Conservation (phyloP, 2,888 invertebrate genomes). For the Steinernema carpocapsae region DNA sequence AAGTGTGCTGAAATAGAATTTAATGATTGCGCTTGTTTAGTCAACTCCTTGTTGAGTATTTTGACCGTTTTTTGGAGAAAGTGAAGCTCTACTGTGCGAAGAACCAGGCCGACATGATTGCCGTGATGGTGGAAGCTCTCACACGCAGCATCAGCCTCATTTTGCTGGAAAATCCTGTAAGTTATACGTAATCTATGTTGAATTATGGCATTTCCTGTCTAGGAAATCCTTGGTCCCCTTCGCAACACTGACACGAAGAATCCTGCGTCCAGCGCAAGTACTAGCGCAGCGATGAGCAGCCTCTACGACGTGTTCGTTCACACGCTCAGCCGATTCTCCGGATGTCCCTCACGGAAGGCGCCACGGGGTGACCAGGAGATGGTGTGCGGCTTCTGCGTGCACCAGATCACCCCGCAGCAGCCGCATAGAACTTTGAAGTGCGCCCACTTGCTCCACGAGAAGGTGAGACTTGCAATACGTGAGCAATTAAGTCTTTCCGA, state of each 20-base stretch:
- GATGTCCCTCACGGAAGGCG: neutral
- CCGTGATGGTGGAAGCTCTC: slow-evolving; percentile 28
- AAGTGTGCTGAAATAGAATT: neutral
- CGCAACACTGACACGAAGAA: slow-evolving; percentile 8
- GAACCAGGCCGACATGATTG: slow-evolving; percentile 9
- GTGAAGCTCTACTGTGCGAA: slow-evolving; percentile 13
- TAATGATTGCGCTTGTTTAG: neutral
- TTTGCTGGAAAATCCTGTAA: slow-evolving; percentile 16
- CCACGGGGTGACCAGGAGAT: neutral
- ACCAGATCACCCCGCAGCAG: slow-evolving; percentile 3
- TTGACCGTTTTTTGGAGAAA: slow-evolving; percentile 20
- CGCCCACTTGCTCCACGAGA: slow-evolving; percentile 14
- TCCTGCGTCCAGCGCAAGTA: neutral
- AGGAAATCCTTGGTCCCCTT: slow-evolving; percentile 6
- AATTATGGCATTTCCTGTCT: neutral
- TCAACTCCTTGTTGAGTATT: slow-evolving; percentile 29
- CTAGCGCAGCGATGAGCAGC: slow-evolving; percentile 15
- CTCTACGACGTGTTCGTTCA: slow-evolving; percentile 17
- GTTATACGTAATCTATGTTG: neutral
- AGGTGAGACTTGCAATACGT: neutral
- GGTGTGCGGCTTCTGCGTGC: slow-evolving; percentile 23
- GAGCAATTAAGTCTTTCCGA: too few relatives aligned
- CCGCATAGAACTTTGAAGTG: slow-evolving; percentile 13
- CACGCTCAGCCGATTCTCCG: slow-evolving; percentile 19
- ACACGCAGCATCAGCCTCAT: slow-evolving; percentile 26